These are phyloP conservation scores for Metallyticus violacea DNA, from an alignment of 2,888 invertebrate species.

Conservation along the genomic window DNA sequence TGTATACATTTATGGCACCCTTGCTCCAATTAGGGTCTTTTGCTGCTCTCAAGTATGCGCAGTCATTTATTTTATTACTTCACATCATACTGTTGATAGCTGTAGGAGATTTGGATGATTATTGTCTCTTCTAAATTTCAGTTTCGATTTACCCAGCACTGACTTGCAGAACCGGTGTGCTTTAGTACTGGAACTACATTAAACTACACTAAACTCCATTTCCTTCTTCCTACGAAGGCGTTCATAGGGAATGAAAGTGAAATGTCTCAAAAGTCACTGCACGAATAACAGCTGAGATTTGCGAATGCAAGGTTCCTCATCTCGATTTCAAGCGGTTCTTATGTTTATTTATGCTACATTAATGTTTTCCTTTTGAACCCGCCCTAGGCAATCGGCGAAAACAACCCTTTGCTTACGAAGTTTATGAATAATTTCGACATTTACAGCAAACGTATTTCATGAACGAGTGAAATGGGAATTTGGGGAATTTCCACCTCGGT, in stretches of 20 bases:
- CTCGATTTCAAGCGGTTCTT: neutral
- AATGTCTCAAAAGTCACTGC: neutral
- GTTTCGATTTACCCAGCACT: neutral
- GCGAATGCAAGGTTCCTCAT: neutral
- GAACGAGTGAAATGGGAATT: too few relatives aligned
- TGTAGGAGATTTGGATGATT: too few relatives aligned
- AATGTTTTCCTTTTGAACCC: neutral
- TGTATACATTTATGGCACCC: too few relatives aligned
- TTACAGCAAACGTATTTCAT: neutral
- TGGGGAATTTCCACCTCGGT: too few relatives aligned
- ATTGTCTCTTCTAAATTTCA: neutral
- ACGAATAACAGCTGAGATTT: neutral
- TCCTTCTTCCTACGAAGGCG: neutral
- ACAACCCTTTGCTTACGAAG: neutral
- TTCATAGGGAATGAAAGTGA: neutral
- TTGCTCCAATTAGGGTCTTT: too few relatives aligned
- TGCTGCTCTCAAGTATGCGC: too few relatives aligned
- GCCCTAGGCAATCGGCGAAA: neutral
- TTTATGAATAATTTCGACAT: neutral
- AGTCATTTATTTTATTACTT: too few relatives aligned
- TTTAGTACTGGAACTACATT: neutral
- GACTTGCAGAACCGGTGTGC: neutral
- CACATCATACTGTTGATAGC: too few relatives aligned
- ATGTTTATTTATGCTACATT: neutral
- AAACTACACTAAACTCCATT: neutral